Conservation (phyloP, 92 coral and sea anemone genomes). For the Umimayanthus chanpuru region DNA sequence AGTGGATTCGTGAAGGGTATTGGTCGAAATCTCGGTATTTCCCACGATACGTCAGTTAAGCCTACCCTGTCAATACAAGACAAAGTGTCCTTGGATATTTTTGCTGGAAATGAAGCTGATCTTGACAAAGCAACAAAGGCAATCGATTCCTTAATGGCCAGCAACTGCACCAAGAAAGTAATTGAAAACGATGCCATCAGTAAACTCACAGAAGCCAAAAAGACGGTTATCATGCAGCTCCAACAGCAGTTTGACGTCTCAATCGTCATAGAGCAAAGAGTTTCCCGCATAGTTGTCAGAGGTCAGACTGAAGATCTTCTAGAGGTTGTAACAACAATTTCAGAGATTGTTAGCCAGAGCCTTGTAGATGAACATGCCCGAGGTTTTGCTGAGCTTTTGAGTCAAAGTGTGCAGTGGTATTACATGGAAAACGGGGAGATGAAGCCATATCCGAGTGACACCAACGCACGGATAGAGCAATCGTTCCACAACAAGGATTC, state of each 20-base stretch:
- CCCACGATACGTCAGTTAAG: not conserved
- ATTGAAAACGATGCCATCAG: conserved; percentile 56
- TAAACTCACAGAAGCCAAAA: conserved; percentile 52
- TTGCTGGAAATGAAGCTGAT: conserved; percentile 37
- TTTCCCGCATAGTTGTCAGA: conserved; percentile 53
- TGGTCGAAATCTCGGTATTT: not conserved
- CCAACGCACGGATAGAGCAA: conserved; percentile 65
- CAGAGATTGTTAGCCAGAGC: conserved; percentile 44
- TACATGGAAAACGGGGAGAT: conserved; percentile 30
- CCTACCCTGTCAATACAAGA: not conserved
- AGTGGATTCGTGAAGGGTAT: not conserved
- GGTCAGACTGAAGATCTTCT: conserved; percentile 65
- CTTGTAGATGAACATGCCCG: conserved; percentile 59
- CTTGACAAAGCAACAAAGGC: conserved; percentile 40
- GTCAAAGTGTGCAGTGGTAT: conserved; percentile 72
- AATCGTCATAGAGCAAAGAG: conserved; percentile 32
- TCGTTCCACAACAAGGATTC: conserved; percentile 50
- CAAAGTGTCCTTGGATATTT: conserved; percentile 24
- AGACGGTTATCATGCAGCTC: conserved; percentile 26
- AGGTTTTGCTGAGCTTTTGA: conserved; percentile 58
- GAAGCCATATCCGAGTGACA: conserved; percentile 49
- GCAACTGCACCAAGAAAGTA: conserved; percentile 48
- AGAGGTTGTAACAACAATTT: conserved; percentile 31
- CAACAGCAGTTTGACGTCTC: conserved; percentile 12
- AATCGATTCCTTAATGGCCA: conserved; percentile 45